These are phyloP conservation scores for Mico argentatus DNA, from an alignment of 2,797 vertebrate species.

Conservation along the genomic window DNA sequence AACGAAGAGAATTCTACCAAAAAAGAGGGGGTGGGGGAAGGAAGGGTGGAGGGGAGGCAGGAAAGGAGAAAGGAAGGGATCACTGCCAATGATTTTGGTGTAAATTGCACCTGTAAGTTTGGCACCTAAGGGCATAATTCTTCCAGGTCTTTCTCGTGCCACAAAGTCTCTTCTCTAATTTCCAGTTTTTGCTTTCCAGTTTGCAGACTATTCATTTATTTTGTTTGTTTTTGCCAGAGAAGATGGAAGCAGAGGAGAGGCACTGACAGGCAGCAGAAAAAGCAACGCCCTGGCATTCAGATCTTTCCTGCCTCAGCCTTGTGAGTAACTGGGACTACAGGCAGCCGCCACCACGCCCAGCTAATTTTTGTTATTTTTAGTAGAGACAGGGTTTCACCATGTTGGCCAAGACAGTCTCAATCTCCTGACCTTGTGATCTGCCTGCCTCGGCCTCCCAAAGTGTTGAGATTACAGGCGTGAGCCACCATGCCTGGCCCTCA, in stretches of 20 bases:
- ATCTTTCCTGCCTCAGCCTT: background rate
- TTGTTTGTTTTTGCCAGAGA: constrained; percentile 6
- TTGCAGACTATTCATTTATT: background rate
- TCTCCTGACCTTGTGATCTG: background rate
- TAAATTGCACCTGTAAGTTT: background rate
- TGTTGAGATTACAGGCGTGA: background rate
- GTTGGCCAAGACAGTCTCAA: background rate
- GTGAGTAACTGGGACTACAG: background rate
- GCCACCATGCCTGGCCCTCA: background rate
- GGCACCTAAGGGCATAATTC: background rate
- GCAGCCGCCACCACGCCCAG: background rate
- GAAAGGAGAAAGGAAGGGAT: background rate
- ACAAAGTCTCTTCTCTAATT: background rate
- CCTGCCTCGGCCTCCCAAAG: background rate
- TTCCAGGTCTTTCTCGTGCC: background rate
- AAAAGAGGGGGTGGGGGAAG: background rate
- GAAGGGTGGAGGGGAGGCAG: background rate
- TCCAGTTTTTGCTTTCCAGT: background rate
- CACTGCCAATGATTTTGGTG: background rate
- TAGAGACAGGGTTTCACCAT: background rate
- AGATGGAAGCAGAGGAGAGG: background rate
- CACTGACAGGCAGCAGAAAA: background rate
- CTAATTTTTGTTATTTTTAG: background rate
- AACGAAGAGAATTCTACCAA: background rate
- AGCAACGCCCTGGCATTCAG: background rate